Evolutionary conservation across 1,140 invertebrate genomes (phyloP), one percentile per base, ranked within the genome.

Genomic region (Agrypnia vestita): DNA sequence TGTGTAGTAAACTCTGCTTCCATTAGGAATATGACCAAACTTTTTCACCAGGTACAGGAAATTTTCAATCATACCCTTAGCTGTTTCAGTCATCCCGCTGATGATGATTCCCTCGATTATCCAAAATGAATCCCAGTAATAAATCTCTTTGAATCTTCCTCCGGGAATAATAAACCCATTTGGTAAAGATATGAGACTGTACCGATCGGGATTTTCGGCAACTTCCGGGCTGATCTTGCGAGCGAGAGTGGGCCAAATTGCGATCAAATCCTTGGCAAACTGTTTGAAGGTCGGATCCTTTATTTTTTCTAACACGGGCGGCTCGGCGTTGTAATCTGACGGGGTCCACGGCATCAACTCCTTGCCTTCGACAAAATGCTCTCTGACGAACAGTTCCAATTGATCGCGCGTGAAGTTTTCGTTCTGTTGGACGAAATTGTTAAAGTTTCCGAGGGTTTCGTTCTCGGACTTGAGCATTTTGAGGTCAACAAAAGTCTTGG

Each of bases 111-210:
- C 96, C 83, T 94, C 92, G 9, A 97, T 90, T 8, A 96, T 93
- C 96, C 96, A 97, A 86, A 94, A 97, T 0, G 95, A 95, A 85
- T 97, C 96, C 96, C 96, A 97, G 84, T 97, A 97, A 85, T 97
- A 97, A 59, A 95, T 90, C 85, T 96, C 95, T 86, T 93, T 94
- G 85, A 97, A 98, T 76, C 96, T 89, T 7, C 96, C 96, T 7
- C 97, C 96, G 1, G 97, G 96, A 47, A 97, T 92, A n/a, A 97
- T 92, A 81, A 97, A 95, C 44, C 94, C 93, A 84, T 97, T 92
- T 0, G 94, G 91, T 1, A 97, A 91, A 75, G 94, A 94, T 74
- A 97, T 92, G 71, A 96, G 89, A 79, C 95, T 96, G 82, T 93
- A 93, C n/a, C 88, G 87, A n/a, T 93, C 90, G 0, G 92, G 92